phyloP scores from a whole-genome alignment of 2,113 vertebrate genomes.

The Callipepla squamata region DNA sequence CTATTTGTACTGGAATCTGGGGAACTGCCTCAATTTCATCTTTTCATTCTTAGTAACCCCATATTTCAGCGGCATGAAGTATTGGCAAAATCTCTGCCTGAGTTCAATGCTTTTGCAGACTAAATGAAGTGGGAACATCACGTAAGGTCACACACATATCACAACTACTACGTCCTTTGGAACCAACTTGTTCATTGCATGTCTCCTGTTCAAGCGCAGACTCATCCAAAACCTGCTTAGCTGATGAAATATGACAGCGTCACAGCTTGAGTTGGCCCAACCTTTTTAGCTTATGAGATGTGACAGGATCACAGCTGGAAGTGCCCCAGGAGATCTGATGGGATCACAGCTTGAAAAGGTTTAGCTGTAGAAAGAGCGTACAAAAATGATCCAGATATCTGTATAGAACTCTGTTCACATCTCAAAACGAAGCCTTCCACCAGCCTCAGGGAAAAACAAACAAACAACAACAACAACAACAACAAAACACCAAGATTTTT shows the following conservation, averaged over 20 bases:
- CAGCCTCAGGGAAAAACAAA: neutral
- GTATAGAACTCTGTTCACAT: neutral
- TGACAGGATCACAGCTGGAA: slow-evolving; percentile 63
- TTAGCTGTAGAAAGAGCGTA: neutral
- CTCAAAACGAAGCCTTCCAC: neutral
- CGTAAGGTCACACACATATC: neutral
- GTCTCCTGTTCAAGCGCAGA: neutral
- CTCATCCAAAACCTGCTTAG: slow-evolving; percentile 1
- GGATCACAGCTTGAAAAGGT: slow-evolving; percentile 58
- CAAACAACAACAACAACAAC: too few species aligned
- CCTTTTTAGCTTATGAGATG: slow-evolving; percentile 49
- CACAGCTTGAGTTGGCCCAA: slow-evolving; percentile 46
- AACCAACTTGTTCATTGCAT: neutral
- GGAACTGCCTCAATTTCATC: neutral
- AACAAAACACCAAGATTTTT: too few species aligned
- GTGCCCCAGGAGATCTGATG: slow-evolving; percentile 64
- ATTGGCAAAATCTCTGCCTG: neutral
- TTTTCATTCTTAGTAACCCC: fast-evolving
- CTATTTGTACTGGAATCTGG: neutral
- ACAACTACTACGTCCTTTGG: fast-evolving
- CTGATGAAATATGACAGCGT: slow-evolving; percentile 52
- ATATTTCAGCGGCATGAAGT: fast-evolving
- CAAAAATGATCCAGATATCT: neutral
- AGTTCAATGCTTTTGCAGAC: neutral
- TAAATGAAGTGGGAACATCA: neutral